Evolutionary conservation across 2,888 invertebrate species (phyloP).

Genomic region (Lumbricus terrestris): DNA sequence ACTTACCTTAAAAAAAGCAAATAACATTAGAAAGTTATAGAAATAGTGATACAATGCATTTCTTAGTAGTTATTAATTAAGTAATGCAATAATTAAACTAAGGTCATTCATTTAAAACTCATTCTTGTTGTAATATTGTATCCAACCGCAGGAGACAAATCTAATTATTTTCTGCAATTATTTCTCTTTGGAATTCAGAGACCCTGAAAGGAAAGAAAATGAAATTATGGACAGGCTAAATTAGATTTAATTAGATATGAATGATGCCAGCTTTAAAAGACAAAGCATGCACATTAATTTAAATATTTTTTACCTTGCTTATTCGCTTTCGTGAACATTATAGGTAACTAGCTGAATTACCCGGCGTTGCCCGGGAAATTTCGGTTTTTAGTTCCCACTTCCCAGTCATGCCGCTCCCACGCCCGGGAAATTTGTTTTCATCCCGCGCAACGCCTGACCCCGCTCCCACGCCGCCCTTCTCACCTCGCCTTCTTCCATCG

Average conservation of each 20-base stretch:
- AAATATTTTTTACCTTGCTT: too few species aligned
- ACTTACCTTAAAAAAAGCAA: neutral
- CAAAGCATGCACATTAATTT: too few species aligned
- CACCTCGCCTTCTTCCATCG: too few species aligned
- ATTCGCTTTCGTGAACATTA: too few species aligned
- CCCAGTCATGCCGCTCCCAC: too few species aligned
- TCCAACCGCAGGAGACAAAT: neutral
- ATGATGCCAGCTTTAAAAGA: neutral
- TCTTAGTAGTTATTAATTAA: neutral
- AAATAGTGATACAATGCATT: neutral
- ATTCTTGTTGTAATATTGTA: neutral
- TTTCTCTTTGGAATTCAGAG: neutral
- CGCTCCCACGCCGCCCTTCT: too few species aligned
- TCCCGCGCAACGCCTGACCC: too few species aligned
- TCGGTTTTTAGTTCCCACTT: too few species aligned
- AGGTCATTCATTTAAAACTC: neutral
- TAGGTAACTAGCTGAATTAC: too few species aligned
- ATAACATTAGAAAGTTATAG: too few species aligned
- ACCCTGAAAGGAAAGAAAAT: neutral
- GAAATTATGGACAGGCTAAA: neutral
- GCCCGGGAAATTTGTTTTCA: too few species aligned
- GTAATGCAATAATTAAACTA: neutral
- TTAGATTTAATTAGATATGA: neutral
- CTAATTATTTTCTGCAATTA: neutral
- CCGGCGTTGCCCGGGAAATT: too few species aligned